Evolutionary conservation across 1,140 invertebrate genomes (phyloP).

Genomic region (Anastatus disparis): DNA sequence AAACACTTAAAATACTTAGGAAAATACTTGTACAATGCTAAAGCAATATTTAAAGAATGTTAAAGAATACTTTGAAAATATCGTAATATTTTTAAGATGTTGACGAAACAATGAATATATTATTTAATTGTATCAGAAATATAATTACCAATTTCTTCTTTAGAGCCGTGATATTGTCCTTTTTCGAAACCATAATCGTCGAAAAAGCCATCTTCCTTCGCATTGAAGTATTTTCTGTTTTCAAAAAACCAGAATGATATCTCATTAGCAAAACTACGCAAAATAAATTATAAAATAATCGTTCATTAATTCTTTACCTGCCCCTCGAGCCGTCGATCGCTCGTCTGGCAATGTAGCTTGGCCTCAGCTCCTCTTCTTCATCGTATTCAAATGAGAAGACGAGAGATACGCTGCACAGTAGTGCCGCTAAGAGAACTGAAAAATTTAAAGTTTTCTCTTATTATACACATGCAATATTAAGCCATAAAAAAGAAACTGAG

Average conservation of each 20-base stretch:
- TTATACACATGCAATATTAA: too few relatives aligned
- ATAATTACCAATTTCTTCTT: slow-evolving; percentile 56
- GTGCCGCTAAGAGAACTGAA: slow-evolving; percentile 14
- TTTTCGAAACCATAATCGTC: slow-evolving; percentile 58
- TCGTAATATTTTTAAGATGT: too few relatives aligned
- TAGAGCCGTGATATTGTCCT: slow-evolving; percentile 56
- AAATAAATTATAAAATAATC: not conserved
- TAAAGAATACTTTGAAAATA: too few relatives aligned
- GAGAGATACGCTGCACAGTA: not conserved
- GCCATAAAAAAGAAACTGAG: too few relatives aligned
- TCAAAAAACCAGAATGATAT: not conserved
- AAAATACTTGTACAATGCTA: too few relatives aligned
- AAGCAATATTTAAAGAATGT: too few relatives aligned
- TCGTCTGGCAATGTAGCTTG: slow-evolving; percentile 58
- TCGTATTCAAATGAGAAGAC: slow-evolving; percentile 1
- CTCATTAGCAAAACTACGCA: not conserved
- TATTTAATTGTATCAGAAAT: too few relatives aligned
- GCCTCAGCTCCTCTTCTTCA: slow-evolving; percentile 53
- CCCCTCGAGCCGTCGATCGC: slow-evolving; percentile 64
- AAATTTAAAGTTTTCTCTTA: not conserved
- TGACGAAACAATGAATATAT: too few relatives aligned
- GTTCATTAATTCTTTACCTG: slow-evolving; percentile 46
- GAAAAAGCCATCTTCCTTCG: slow-evolving; percentile 59
- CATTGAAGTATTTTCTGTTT: slow-evolving; percentile 59
- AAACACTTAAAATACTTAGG: too few relatives aligned